Conservation (phyloP, 2,797 vertebrate genomes). For the Aphelocoma californica region DNA sequence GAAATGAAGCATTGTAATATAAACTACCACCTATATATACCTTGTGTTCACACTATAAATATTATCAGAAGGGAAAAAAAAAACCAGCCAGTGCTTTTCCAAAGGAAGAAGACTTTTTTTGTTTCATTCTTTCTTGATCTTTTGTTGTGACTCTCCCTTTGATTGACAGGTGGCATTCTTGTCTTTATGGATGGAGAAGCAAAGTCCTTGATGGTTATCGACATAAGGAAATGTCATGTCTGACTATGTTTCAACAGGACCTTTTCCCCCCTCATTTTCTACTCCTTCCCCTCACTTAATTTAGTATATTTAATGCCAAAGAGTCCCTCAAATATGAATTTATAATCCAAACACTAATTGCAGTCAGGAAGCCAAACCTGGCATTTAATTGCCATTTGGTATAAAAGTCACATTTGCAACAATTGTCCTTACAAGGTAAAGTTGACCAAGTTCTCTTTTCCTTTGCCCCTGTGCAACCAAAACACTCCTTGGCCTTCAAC, state of each 20-base stretch:
- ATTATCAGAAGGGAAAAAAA: conserved; percentile 12
- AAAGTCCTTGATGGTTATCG: conserved; percentile 90
- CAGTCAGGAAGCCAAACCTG: conserved; percentile 55
- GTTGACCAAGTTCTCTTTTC: background rate
- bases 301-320: conserved; percentile 72
- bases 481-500: background rate
- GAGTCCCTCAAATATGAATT: conserved; percentile 64
- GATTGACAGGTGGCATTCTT: conserved; percentile 95
- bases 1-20: conserved; percentile 55
- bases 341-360: conserved; percentile 70
- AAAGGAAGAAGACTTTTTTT: background rate
- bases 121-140: conserved; percentile 51
- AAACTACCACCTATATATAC: conserved; percentile 55
- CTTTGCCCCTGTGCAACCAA: background rate
- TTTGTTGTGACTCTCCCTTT: conserved; percentile 65
- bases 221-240: conserved; percentile 90
- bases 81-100: background rate
- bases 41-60: conserved; percentile 4
- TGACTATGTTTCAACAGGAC: conserved; percentile 73
- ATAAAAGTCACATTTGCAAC: conserved; percentile 75
- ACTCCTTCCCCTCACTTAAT: conserved; percentile 46
- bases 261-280: conserved; percentile 62
- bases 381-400: conserved; percentile 67
- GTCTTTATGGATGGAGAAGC: conserved; percentile 85
- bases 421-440: conserved; percentile 10